Base-by-base conservation (phyloP, 53 echinoderm and acorn worm genomes). In the Stichopus horrens region DNA sequence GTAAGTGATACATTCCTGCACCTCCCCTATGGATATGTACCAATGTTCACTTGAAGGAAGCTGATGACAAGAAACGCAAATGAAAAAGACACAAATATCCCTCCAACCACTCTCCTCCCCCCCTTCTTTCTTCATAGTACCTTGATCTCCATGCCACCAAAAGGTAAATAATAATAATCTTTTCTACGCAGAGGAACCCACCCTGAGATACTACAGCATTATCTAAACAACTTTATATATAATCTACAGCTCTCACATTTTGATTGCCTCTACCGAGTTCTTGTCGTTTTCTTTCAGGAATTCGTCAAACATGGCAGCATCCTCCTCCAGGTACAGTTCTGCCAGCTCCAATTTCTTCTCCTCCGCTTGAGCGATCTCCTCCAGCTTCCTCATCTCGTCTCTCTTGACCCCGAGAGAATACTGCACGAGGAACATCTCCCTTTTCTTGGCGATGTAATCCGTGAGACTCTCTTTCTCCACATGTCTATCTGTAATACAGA, bases 261-360 rank as follows among this genome's bases (percentile, higher is more conserved):
- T 99, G 88, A 98, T 99, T 57, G 99, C 99, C 79, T 99, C 99
- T 75, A 99, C 99, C 18, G 99, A 99, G 80, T 99, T 99, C 93
- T 99, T 99, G 76, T 99, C 99, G 75, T 99, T 99, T 87, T 99
- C 99, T 76, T 99, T 99, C 52, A 99, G 94, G 87, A 99, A 98
- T 63, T 99, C 99, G 78, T 99, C 99, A 99, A 99, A 99, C 99
- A 99, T 99, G 80, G 99, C 99, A 1, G 99, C 99, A 91, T 96
- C 99, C 77, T 99, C 99, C 83, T 98, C 99, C 74, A 99, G 90
- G 90, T 96, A 99, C 88, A 96, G 93, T 91, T 99, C 99, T 4
- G 99, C 99, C 65, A 96, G 91, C 85, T 99, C 99, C 55, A 99
- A 89, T 65, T 99, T 99, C 86, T 92, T 93, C 91, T 99, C 98